phyloP scores from a whole-genome alignment of 2,797 vertebrate genomes.

The Graptemys geographica region DNA sequence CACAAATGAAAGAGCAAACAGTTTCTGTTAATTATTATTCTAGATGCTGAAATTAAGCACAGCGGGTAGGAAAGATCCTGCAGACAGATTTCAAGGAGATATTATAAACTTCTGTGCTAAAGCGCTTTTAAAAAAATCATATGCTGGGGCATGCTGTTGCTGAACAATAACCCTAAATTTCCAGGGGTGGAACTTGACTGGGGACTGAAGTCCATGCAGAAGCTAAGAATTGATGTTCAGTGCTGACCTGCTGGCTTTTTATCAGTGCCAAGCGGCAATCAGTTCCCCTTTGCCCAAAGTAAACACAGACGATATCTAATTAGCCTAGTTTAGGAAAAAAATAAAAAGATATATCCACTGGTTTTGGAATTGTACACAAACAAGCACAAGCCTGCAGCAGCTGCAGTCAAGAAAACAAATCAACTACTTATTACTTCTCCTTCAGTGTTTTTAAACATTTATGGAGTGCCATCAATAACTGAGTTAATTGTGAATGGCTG shows the following conservation, averaged over 20 bases:
- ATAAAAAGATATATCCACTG: conserved; percentile 32
- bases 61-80: neutral
- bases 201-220: neutral
- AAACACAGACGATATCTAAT: conserved; percentile 16
- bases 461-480: conserved; percentile 63
- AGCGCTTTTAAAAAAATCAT: neutral
- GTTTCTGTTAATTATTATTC: neutral
- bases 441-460: conserved; percentile 72
- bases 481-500: conserved; percentile 57
- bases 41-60: neutral
- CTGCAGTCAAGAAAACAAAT: conserved; percentile 67
- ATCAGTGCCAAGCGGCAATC: neutral
- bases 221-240: neutral
- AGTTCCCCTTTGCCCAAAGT: neutral
- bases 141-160: neutral
- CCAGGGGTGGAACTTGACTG: neutral
- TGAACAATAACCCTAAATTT: neutral
- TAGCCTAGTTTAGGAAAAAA: conserved; percentile 5
- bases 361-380: conserved; percentile 52
- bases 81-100: neutral
- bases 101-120: neutral
- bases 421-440: conserved; percentile 68
- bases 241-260: neutral
- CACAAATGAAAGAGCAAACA: conserved; percentile 22
- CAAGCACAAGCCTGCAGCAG: neutral